phyloP scores from a whole-genome alignment of 2,888 invertebrate genomes.

The Pollenia griseotomentosa region DNA sequence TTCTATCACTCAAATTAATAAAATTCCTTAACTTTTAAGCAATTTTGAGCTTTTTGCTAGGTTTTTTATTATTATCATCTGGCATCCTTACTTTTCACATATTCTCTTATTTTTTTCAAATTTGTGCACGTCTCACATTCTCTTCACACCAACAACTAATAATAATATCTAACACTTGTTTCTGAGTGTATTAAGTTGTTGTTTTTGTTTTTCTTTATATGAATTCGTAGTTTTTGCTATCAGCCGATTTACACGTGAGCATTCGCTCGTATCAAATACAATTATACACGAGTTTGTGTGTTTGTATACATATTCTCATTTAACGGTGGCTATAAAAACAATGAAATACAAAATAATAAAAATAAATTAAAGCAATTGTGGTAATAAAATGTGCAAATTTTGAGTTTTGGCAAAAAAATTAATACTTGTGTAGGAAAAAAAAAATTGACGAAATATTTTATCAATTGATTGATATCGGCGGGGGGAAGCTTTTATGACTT shows the following conservation, averaged over 20 bases:
- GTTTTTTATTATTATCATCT: not conserved
- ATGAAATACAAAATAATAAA: not conserved
- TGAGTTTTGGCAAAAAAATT: slow-evolving; percentile 36
- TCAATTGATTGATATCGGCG: slow-evolving; percentile 9
- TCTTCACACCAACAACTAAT: not conserved
- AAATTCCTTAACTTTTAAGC: no score
- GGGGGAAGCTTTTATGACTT: slow-evolving; percentile 8
- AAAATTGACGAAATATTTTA: slow-evolving; percentile 17
- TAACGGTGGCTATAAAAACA: not conserved
- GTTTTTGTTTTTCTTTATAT: not conserved
- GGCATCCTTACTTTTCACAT: not conserved
- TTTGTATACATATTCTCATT: not conserved
- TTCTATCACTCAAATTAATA: no score
- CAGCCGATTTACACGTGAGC: slow-evolving; percentile 72
- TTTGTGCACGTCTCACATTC: slow-evolving; percentile 5
- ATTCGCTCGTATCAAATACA: slow-evolving; percentile 35
- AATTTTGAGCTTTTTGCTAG: no score
- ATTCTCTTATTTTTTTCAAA: slow-evolving; percentile 3
- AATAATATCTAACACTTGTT: slow-evolving; percentile 19
- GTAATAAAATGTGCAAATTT: slow-evolving; percentile 33
- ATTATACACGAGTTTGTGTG: not conserved
- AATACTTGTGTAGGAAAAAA: not conserved
- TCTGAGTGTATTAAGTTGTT: not conserved
- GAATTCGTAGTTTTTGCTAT: slow-evolving; percentile 51
- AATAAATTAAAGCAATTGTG: slow-evolving; percentile 22